These are phyloP conservation scores for Urosaurus nigricauda DNA, from an alignment of 2,797 vertebrate species.

Conservation along the genomic window DNA sequence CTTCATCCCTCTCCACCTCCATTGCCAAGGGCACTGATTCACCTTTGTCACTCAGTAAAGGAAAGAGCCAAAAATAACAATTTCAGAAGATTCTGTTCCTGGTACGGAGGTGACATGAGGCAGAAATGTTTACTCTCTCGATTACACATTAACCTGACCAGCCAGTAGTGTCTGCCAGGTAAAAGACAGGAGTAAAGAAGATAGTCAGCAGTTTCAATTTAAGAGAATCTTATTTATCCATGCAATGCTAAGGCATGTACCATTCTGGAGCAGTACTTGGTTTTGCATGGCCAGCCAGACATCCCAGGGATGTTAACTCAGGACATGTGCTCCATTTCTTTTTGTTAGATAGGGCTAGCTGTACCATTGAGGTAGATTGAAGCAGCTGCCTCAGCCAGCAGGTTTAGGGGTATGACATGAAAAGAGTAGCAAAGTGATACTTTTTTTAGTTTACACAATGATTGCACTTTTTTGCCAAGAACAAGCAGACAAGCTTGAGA, in stretches of 20 bases:
- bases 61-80: slow-evolving; percentile 44
- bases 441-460: neutral
- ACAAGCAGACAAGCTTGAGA: neutral
- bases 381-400: neutral
- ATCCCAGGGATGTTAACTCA: slow-evolving; percentile 56
- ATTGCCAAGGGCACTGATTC: slow-evolving; percentile 22
- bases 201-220: neutral
- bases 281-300: slow-evolving; percentile 46
- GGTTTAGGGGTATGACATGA: neutral
- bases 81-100: slow-evolving; percentile 62
- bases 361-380: neutral
- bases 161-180: slow-evolving; percentile 17
- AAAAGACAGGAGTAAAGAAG: neutral
- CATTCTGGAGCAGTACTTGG: neutral
- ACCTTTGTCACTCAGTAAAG: slow-evolving; percentile 21
- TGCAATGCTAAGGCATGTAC: neutral
- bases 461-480: no score
- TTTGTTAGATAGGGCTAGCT: neutral
- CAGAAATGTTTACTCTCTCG: slow-evolving; percentile 64
- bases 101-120: slow-evolving; percentile 52
- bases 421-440: neutral
- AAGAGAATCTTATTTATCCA: neutral
- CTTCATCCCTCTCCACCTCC: neutral
- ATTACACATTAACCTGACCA: slow-evolving; percentile 53
- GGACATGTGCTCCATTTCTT: neutral